Evolutionary conservation across 2,888 invertebrate genomes (phyloP).

Genomic region (Xylophagus ater): DNA sequence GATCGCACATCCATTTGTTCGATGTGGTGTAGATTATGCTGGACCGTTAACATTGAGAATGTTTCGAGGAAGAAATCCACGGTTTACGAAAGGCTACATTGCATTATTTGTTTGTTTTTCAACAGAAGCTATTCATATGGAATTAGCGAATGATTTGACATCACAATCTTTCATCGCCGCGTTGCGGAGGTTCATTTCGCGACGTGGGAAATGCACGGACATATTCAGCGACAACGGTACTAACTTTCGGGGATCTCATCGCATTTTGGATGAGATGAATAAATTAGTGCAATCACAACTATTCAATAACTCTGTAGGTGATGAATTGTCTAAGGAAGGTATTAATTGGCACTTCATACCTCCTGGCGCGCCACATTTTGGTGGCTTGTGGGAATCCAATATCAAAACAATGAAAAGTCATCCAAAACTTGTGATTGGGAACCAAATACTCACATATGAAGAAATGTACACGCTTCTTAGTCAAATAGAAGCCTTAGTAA

Average conservation of each 20-base stretch:
- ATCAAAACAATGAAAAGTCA: neutral
- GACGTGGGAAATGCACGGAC: neutral
- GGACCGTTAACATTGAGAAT: no score
- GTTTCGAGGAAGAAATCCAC: neutral
- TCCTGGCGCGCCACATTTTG: constrained; percentile 2
- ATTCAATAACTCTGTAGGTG: neutral
- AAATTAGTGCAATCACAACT: neutral
- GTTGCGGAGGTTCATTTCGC: neutral
- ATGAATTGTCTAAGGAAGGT: constrained; percentile 6
- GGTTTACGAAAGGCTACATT: neutral
- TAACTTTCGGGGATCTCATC: constrained; percentile 1
- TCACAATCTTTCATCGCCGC: neutral
- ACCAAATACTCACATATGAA: constrained; percentile 7
- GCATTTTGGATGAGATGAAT: constrained; percentile 12
- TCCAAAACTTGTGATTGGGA: neutral
- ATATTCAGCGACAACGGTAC: constrained; percentile 1
- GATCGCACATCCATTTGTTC: neutral
- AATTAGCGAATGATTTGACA: neutral
- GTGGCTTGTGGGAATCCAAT: constrained; percentile 7
- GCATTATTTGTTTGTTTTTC: neutral
- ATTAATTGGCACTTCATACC: constrained; percentile 20
- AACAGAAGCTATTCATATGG: neutral
- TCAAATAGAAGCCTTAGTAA: constrained; percentile 16
- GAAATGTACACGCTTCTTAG: constrained; percentile 21
- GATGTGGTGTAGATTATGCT: no score